Evolutionary conservation across 2,797 vertebrate species (phyloP).

Genomic region (Sebastes kiyomatsui): DNA sequence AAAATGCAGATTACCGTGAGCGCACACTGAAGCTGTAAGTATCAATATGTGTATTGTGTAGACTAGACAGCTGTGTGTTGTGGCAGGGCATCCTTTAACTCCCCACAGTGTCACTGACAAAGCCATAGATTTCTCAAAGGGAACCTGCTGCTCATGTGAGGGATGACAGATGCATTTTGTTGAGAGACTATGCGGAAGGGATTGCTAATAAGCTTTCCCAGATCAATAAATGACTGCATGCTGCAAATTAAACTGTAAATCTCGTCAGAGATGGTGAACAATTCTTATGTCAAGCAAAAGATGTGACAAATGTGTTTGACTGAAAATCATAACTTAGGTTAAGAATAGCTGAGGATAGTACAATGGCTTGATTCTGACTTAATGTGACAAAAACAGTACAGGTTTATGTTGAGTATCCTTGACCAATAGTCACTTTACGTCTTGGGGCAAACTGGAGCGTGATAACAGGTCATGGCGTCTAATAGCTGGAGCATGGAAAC

Average conservation of each 20-base stretch:
- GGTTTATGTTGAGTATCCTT: neutral
- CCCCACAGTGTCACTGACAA: conserved; percentile 86
- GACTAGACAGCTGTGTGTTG: conserved; percentile 50
- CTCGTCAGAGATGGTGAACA: conserved; percentile 90
- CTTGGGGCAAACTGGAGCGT: neutral
- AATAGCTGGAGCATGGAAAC: conserved; percentile 49
- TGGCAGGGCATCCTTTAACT: conserved; percentile 88
- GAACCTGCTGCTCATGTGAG: conserved; percentile 89
- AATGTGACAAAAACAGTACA: neutral
- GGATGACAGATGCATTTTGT: conserved; percentile 73
- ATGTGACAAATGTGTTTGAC: conserved; percentile 82
- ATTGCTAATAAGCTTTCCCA: conserved; percentile 84
- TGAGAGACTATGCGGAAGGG: conserved; percentile 77
- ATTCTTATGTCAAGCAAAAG: conserved; percentile 87
- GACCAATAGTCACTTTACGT: conserved; percentile 1
- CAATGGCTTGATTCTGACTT: neutral
- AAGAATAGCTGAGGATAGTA: neutral
- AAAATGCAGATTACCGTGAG: conserved; percentile 26
- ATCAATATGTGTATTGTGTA: conserved; percentile 51
- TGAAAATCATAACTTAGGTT: conserved; percentile 15
- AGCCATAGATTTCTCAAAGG: conserved; percentile 88
- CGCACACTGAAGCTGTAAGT: neutral
- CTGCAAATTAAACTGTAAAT: conserved; percentile 97
- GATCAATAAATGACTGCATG: conserved; percentile 94
- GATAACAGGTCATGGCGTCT: conserved; percentile 50